Percentiles rank a stretch among this genome's conserved stretches.
phyloP scores from a whole-genome alignment of 2,113 vertebrate species.

The Quiscalus mexicanus region DNA sequence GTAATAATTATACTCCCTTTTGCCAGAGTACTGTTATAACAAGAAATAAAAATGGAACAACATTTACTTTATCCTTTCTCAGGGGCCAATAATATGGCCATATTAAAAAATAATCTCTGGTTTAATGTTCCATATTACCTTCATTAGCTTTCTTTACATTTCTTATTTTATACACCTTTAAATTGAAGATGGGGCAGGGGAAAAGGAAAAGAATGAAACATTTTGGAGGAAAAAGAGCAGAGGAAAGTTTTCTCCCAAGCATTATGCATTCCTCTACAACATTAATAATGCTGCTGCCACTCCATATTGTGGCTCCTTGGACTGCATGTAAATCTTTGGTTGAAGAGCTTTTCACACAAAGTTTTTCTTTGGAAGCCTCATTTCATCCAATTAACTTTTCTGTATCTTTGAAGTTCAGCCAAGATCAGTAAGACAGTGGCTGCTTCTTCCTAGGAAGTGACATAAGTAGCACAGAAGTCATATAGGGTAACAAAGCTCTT shows the following conservation, averaged over 20 bases:
- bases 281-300: neutral
- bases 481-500: neutral
- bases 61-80: neutral
- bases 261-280: neutral
- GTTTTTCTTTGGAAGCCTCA: slow-evolving; percentile 1
- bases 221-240: neutral
- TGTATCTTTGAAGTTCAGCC: slow-evolving; percentile 17
- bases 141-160: neutral
- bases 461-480: neutral
- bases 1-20: neutral
- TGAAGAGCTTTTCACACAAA: neutral
- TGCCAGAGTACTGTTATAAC: neutral
- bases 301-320: neutral
- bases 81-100: neutral
- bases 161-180: slow-evolving; percentile 6
- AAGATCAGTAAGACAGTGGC: neutral
- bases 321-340: slow-evolving; percentile 15
- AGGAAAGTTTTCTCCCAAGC: neutral
- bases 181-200: neutral
- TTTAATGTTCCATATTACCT: neutral
- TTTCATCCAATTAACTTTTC: slow-evolving; percentile 54
- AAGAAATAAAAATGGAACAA: slow-evolving; percentile 8
- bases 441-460: neutral
- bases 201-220: neutral
- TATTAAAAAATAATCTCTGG: neutral